Evolutionary conservation across 2,113 vertebrate genomes (phyloP).

Genomic region (Epinephelus moara): DNA sequence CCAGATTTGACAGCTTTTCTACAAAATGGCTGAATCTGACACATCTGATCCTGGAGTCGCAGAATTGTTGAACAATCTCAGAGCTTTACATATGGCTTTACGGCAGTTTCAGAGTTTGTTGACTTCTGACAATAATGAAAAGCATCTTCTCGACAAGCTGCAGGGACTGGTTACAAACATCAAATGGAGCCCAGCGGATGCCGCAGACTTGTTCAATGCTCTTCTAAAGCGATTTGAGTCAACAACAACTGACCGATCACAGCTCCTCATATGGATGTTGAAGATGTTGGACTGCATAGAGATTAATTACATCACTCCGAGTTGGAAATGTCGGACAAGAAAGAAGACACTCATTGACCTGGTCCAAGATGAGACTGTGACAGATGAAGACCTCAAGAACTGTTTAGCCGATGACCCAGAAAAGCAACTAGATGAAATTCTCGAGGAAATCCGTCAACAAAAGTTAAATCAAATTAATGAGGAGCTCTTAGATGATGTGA

Average conservation of each 20-base stretch:
- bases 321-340: fast-evolving
- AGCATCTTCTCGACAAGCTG: conserved; percentile 37
- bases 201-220: conserved; percentile 35
- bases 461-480: conserved; percentile 43
- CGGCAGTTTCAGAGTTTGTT: no score
- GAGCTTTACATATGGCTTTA: no score
- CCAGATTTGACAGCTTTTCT: no score
- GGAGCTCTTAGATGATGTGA: conserved; percentile 12
- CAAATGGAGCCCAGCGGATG: conserved; percentile 25
- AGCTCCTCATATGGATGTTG: conserved; percentile 51
- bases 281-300: conserved; percentile 66
- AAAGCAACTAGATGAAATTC: conserved; percentile 65
- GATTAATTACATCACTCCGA: conserved; percentile 58
- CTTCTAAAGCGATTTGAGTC: conserved; percentile 55
- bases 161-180: conserved; percentile 47
- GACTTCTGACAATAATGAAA: no score
- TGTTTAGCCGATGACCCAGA: background rate
- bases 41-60: no score
- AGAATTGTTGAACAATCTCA: no score
- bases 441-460: conserved; percentile 61
- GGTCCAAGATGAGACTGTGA: background rate
- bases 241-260: background rate
- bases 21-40: no score
- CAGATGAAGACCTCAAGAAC: conserved; percentile 19
- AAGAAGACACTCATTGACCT: background rate